Evolutionary conservation across 1,140 invertebrate species (phyloP).

Genomic region (Sogatella furcifera): DNA sequence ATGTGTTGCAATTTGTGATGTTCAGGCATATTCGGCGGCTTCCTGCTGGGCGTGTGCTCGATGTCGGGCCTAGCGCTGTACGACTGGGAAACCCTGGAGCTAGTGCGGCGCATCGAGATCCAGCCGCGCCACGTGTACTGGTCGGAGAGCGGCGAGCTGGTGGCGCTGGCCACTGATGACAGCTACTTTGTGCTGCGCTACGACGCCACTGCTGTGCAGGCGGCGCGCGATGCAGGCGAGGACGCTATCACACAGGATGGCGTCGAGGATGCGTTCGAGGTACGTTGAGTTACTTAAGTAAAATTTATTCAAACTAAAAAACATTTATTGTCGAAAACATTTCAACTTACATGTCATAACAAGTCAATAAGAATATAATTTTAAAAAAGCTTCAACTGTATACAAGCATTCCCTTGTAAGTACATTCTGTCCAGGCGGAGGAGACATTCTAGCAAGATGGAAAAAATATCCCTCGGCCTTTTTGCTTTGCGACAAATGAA

Average conservation of each 20-base stretch:
- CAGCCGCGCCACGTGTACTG: constrained; percentile 89
- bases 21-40: constrained; percentile 91
- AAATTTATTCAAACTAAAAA: too few species aligned
- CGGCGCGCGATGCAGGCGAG: constrained; percentile 32
- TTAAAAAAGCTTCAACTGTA: too few species aligned
- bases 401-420: too few species aligned
- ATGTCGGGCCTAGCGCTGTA: constrained; percentile 89
- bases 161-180: constrained; percentile 91
- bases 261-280: constrained; percentile 94
- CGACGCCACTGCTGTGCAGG: constrained; percentile 59
- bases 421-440: too few species aligned
- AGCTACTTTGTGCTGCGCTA: constrained; percentile 93
- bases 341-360: too few species aligned
- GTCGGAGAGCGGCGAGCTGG: constrained; percentile 91
- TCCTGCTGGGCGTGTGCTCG: constrained; percentile 87
- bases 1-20: background rate
- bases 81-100: constrained; percentile 90
- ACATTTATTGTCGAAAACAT: too few species aligned
- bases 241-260: constrained; percentile 72
- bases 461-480: too few species aligned
- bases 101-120: constrained; percentile 92
- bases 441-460: too few species aligned
- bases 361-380: too few species aligned
- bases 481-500: too few species aligned
- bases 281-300: constrained; percentile 31